phyloP scores from a whole-genome alignment of 2,888 invertebrate genomes.

The Drosophila lacicola region DNA sequence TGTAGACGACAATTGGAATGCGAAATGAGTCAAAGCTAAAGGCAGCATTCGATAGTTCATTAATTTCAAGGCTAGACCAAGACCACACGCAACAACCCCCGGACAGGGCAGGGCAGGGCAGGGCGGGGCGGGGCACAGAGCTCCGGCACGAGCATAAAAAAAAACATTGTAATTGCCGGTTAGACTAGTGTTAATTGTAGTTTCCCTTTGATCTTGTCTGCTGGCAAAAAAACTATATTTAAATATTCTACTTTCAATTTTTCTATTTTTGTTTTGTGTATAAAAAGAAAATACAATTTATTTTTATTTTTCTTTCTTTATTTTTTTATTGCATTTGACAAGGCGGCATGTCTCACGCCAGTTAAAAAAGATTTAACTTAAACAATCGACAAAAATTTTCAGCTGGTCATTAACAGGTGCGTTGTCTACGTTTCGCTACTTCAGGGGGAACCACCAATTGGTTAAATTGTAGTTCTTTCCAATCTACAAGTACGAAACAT shows the following conservation, averaged over 20 bases:
- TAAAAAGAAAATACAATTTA: constrained; percentile 1
- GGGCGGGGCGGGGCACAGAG: no score
- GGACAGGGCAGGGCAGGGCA: no score
- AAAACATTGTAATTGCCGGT: constrained; percentile 37
- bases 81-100: constrained; percentile 10
- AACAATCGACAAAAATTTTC: constrained; percentile 50
- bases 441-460: not conserved
- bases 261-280: not conserved
- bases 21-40: constrained; percentile 69
- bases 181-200: constrained; percentile 40
- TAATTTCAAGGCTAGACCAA: constrained; percentile 48
- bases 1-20: constrained; percentile 58
- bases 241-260: constrained; percentile 20
- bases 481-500: not conserved
- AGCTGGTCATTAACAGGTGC: constrained; percentile 53
- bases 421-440: constrained; percentile 15
- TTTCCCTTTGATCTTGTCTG: constrained; percentile 41
- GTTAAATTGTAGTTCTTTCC: not conserved
- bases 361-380: constrained; percentile 48
- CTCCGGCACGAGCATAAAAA: not conserved
- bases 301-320: no score
- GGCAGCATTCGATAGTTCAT: constrained; percentile 41
- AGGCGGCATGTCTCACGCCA: constrained; percentile 37
- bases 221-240: constrained; percentile 5
- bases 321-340: constrained; percentile 6